Evolutionary conservation across 1,140 invertebrate species (phyloP).

Genomic region (Tetragonula clypearis): DNA sequence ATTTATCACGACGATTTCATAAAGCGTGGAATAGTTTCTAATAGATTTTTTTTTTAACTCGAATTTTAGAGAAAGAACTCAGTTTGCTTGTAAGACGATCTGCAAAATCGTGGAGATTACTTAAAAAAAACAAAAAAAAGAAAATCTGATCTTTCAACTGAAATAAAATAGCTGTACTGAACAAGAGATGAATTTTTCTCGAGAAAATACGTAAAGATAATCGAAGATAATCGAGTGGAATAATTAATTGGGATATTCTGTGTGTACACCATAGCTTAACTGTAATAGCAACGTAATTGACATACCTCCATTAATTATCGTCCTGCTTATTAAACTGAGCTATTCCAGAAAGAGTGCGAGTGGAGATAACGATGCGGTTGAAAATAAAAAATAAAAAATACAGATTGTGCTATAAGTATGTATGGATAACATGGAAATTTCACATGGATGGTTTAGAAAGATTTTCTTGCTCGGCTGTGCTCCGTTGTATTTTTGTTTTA

Average conservation of each 20-base stretch:
- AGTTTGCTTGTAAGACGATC: neutral
- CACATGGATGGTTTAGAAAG: neutral
- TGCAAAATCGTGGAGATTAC: neutral
- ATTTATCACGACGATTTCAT: too few relatives aligned
- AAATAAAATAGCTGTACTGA: too few relatives aligned
- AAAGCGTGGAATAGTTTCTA: too few relatives aligned
- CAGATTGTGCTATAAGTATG: too few relatives aligned
- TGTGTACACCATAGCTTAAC: conserved; percentile 46
- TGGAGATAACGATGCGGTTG: conserved; percentile 2
- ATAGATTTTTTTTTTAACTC: too few relatives aligned
- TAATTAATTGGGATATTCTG: neutral
- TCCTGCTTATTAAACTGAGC: conserved; percentile 69
- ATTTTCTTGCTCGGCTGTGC: neutral
- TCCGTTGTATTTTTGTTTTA: too few relatives aligned
- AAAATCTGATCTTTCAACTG: too few relatives aligned
- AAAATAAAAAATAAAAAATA: neutral
- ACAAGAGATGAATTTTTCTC: too few relatives aligned
- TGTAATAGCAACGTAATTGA: conserved; percentile 68
- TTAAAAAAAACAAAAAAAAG: too few relatives aligned
- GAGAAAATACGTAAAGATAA: too few relatives aligned
- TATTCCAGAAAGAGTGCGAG: neutral
- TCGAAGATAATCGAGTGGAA: neutral
- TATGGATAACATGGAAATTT: neutral
- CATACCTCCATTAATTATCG: conserved; percentile 74
- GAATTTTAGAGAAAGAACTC: too few relatives aligned